These are phyloP conservation scores for Chinchilla lanigera DNA, from an alignment of 2,113 vertebrate genomes.

Conservation along the genomic window DNA sequence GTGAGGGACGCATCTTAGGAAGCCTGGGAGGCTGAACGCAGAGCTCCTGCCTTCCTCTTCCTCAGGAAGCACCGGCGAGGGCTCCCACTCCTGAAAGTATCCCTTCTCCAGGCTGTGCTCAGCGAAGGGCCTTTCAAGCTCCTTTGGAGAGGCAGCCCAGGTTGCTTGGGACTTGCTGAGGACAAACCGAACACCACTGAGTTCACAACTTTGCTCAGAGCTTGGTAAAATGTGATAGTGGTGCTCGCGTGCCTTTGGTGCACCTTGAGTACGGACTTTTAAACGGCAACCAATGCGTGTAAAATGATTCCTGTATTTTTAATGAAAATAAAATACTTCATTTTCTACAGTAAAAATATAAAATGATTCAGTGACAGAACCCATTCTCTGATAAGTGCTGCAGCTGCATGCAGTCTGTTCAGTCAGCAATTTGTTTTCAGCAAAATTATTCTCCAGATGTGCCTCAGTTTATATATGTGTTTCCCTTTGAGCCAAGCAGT, in stretches of 20 bases:
- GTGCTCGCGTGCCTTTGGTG: constrained; percentile 44
- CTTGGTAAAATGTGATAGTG: background rate
- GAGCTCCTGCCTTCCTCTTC: background rate
- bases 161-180: background rate
- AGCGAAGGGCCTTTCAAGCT: constrained; percentile 21
- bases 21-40: background rate
- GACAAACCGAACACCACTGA: background rate
- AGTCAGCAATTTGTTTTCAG: background rate
- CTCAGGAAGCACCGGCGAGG: background rate
- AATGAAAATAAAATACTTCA: constrained; percentile 71
- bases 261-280: constrained; percentile 56
- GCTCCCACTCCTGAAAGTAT: background rate
- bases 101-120: background rate
- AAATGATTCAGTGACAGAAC: background rate
- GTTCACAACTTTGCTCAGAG: constrained; percentile 44
- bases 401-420: background rate
- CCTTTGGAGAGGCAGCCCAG: background rate
- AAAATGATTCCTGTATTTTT: constrained; percentile 54
- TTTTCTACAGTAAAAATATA: constrained; percentile 67
- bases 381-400: background rate
- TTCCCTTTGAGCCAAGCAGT: background rate
- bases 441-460: background rate
- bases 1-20: background rate
- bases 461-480: background rate
- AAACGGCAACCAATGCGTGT: constrained; percentile 33